Conservation (phyloP, 2,888 invertebrate genomes). For the Leptopilina drosophilae region DNA sequence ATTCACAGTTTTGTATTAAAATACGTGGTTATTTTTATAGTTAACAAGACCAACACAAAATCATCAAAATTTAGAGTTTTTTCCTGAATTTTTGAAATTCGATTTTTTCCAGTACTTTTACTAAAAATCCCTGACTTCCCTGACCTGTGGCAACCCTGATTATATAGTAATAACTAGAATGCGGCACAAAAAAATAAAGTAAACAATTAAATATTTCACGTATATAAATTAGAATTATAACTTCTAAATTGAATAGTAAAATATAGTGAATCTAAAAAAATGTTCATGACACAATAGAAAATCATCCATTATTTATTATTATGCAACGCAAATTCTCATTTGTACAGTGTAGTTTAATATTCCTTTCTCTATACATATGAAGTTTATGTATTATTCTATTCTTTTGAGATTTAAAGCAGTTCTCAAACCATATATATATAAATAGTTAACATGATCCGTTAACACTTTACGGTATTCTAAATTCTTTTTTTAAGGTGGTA, state of each 20-base stretch:
- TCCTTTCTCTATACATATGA: background rate
- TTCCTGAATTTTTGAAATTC: too few relatives aligned
- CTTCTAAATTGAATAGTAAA: background rate
- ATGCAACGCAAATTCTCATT: background rate
- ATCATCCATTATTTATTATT: conserved; percentile 24
- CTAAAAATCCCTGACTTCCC: too few relatives aligned
- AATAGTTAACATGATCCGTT: background rate
- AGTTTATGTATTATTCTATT: conserved; percentile 13
- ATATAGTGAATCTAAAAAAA: background rate
- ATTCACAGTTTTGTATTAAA: too few relatives aligned
- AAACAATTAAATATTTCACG: background rate
- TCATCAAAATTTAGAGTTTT: too few relatives aligned
- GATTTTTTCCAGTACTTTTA: too few relatives aligned
- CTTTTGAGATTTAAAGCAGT: background rate
- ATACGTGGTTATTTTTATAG: too few relatives aligned
- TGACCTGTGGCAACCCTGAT: too few relatives aligned
- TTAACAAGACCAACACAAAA: too few relatives aligned
- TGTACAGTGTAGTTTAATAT: background rate
- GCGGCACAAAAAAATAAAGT: background rate
- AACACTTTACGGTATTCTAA: conserved; percentile 1
- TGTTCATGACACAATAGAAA: background rate
- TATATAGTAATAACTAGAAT: too few relatives aligned
- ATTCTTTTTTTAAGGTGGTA: background rate
- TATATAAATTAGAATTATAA: background rate
- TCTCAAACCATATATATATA: background rate